Evolutionary conservation across 1,140 invertebrate genomes (phyloP).

Genomic region (Maniola jurtina): DNA sequence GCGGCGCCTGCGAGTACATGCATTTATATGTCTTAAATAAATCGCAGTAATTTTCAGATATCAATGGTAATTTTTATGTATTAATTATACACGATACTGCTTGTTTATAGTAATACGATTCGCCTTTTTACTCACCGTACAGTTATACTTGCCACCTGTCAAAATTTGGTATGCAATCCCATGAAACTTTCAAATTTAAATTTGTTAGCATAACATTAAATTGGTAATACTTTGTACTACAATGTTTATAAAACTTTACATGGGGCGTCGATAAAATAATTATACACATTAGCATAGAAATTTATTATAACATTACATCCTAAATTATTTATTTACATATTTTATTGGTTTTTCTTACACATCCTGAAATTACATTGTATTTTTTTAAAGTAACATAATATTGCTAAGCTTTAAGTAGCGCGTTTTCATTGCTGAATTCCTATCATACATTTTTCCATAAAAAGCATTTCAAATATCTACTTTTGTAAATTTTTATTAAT

Average conservation of each 20-base stretch:
- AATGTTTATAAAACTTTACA: background rate
- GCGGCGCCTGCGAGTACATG: slow-evolving; percentile 2
- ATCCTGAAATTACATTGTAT: too few relatives aligned
- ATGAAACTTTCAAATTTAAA: slow-evolving; percentile 12
- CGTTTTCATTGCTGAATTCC: too few relatives aligned
- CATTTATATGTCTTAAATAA: slow-evolving; percentile 46
- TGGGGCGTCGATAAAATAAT: background rate
- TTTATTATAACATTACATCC: too few relatives aligned
- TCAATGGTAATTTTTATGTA: slow-evolving; percentile 49
- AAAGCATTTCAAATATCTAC: too few relatives aligned
- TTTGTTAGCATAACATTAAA: slow-evolving; percentile 22
- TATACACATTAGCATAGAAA: background rate
- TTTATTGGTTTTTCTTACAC: too few relatives aligned
- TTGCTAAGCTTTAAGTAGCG: too few relatives aligned
- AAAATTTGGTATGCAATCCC: slow-evolving; percentile 20
- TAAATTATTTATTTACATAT: too few relatives aligned
- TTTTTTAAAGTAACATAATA: too few relatives aligned
- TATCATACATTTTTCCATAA: too few relatives aligned
- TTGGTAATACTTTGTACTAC: slow-evolving; percentile 2
- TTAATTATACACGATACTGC: slow-evolving; percentile 40
- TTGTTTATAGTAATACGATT: slow-evolving; percentile 27
- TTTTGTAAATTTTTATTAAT: too few relatives aligned
- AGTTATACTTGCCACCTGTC: slow-evolving; percentile 36
- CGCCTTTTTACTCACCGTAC: slow-evolving; percentile 24
- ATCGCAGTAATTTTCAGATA: slow-evolving; percentile 59